Base-by-base conservation (phyloP, 2,888 invertebrate genomes). In the Caenorhabditis doughertyi region DNA sequence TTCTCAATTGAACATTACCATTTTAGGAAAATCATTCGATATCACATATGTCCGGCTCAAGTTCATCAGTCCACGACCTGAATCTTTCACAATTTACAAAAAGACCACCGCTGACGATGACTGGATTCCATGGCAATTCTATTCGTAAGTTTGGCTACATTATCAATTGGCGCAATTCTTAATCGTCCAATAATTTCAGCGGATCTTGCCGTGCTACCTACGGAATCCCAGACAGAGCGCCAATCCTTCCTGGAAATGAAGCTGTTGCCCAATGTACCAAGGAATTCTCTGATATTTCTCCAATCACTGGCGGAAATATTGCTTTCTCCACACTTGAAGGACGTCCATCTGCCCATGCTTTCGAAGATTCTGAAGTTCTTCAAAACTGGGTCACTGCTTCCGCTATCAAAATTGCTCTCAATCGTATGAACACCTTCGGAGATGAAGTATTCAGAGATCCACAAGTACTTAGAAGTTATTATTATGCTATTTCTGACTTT, bases 301-400 rank as follows among this genome's bases (percentile, higher is more conserved):
- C 98, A 0, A 93, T 98, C 81, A 95, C 96, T 2, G 97, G 96
- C 18, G 98, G 97, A 21, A 96, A 96, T 65, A 91, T 91, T 62
- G 90, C 91, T 35, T 91, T 89, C 81, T 91, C 91, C 21, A 91
- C 91, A 8, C 85, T 91, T 3, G 91, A 91, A 60, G 89, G 97
- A 55, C 93, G 99, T 86, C 98, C 98, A 0, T 96, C 96, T 7
- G 96, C 97, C 16, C 95, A 95, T 90, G 94, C 95, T 79, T 99
- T 98, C 91, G 98, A 98, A 90, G 95, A 95, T 81, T 97, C 96
- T 90, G 94, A 95, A 0, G 95, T 95, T 89, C 93, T 99, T 67
- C 98, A 97, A 93, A 96, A 97, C 93, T 98, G 97, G 97, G 98
- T 99, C 21, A 97, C 98, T 71, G 98, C 98, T 0, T 96, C 96